Percentiles rank a stretch among this genome's conserved stretches.
phyloP scores from a whole-genome alignment of 2,797 vertebrate species.

The Argya squamiceps region DNA sequence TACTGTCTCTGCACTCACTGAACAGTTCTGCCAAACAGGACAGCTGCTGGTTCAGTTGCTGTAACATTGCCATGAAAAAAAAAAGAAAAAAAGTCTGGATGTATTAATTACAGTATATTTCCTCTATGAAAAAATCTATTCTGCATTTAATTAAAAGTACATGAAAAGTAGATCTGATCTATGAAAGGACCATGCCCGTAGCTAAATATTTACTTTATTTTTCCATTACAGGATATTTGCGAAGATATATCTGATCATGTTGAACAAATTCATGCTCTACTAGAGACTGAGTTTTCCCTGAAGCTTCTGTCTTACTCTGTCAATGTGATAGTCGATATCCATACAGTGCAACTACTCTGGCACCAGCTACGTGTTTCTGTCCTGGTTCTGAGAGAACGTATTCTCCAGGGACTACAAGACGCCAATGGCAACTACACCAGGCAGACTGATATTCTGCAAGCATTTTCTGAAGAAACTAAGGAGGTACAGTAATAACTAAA shows the following conservation, averaged over 20 bases:
- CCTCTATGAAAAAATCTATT: not conserved
- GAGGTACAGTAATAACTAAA: constrained; percentile 76
- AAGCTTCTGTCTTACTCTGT: constrained; percentile 97
- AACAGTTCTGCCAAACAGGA: constrained; percentile 20
- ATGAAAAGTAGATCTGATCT: not conserved
- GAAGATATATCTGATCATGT: constrained; percentile 99
- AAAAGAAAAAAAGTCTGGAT: not conserved
- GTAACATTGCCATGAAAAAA: not conserved
- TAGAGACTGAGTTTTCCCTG: constrained; percentile 97
- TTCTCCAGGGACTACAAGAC: constrained; percentile 95
- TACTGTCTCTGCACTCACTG: not conserved
- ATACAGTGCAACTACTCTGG: constrained; percentile 96
- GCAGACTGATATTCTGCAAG: constrained; percentile 96
- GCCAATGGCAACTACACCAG: constrained; percentile 98
- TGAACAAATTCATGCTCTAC: constrained; percentile 95
- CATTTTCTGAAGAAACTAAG: constrained; percentile 92
- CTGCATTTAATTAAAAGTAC: not conserved
- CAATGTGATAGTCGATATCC: constrained; percentile 97
- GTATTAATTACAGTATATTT: not conserved
- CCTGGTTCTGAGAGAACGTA: constrained; percentile 93
- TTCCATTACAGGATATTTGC: constrained; percentile 88
- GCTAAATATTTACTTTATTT: constrained; percentile 31
- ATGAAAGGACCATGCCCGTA: not conserved
- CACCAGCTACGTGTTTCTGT: constrained; percentile 97
- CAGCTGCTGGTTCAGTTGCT: constrained; percentile 59